Percentiles rank a stretch among this genome's conserved stretches.
These are phyloP conservation scores for Caenorhabditis latens DNA, from an alignment of 1,140 invertebrate species.

Conservation along the genomic window DNA sequence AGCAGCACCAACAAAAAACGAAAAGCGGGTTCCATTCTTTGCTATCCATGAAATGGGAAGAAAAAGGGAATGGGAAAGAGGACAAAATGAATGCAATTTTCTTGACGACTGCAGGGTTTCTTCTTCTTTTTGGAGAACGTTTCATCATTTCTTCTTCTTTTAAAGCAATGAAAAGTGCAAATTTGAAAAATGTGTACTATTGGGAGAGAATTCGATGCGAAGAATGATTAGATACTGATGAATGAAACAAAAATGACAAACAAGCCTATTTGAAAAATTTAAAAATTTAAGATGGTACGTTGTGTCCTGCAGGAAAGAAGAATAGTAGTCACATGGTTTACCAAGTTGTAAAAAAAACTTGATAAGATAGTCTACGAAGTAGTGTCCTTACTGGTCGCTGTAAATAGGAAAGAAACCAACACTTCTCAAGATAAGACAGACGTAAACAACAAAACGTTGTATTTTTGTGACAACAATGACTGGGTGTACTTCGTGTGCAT, in stretches of 20 bases:
- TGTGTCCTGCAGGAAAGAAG: not conserved
- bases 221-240: not conserved
- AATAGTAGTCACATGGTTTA: not conserved
- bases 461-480: not conserved
- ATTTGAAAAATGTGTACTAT: not conserved
- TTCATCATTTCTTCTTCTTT: not conserved
- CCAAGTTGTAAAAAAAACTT: too few species aligned
- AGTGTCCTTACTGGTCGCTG: not conserved
- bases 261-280: not conserved
- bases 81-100: slow-evolving; percentile 40
- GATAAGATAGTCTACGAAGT: slow-evolving; percentile 17
- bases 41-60: not conserved
- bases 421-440: too few species aligned
- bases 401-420: not conserved
- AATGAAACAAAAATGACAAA: not conserved
- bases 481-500: not conserved
- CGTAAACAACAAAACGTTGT: not conserved
- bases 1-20: not conserved
- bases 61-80: not conserved
- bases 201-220: not conserved
- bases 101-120: not conserved
- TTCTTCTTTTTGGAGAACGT: not conserved
- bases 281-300: too few species aligned
- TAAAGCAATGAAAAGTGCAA: slow-evolving; percentile 2
- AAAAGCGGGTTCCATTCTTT: not conserved